Evolutionary conservation across 2,888 invertebrate species (phyloP).

Genomic region (Pyrrhosoma nymphula): DNA sequence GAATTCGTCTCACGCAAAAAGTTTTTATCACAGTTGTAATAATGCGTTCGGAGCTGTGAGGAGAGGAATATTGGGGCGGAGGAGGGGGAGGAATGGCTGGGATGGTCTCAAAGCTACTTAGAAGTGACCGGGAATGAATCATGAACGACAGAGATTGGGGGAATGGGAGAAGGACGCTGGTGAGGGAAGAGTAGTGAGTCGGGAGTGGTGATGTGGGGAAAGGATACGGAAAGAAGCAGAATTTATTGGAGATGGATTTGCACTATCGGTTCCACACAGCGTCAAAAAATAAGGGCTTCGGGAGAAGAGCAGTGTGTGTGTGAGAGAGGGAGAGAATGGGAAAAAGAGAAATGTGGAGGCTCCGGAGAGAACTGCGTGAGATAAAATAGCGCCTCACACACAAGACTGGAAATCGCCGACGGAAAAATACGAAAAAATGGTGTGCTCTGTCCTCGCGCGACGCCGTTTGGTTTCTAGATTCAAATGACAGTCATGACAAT

Average conservation of each 20-base stretch:
- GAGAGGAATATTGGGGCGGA: neutral
- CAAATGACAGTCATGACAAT: too few relatives aligned
- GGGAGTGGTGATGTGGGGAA: neutral
- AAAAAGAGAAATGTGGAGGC: neutral
- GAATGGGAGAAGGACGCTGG: neutral
- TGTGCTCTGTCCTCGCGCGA: neutral
- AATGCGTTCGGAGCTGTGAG: neutral
- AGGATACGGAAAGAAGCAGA: neutral
- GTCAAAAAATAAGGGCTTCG: conserved; percentile 5
- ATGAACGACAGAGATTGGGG: conserved; percentile 10
- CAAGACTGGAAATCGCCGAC: neutral
- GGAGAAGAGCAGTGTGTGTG: neutral
- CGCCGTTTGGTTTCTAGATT: neutral
- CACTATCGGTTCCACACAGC: conserved; percentile 4
- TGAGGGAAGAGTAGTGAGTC: neutral
- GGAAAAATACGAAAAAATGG: neutral
- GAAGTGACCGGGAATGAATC: conserved; percentile 14
- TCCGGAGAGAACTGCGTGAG: neutral
- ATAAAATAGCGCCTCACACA: neutral
- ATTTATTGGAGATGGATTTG: conserved; percentile 38
- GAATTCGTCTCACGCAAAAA: neutral
- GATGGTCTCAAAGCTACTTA: neutral
- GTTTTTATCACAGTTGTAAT: neutral
- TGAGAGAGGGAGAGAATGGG: neutral
- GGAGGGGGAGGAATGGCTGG: neutral